A percentile compares a stretch with the other conserved stretches of the same genome.
Evolutionary conservation across 2,113 vertebrate species (phyloP).

Genomic region (Sclerurus mexicanus): DNA sequence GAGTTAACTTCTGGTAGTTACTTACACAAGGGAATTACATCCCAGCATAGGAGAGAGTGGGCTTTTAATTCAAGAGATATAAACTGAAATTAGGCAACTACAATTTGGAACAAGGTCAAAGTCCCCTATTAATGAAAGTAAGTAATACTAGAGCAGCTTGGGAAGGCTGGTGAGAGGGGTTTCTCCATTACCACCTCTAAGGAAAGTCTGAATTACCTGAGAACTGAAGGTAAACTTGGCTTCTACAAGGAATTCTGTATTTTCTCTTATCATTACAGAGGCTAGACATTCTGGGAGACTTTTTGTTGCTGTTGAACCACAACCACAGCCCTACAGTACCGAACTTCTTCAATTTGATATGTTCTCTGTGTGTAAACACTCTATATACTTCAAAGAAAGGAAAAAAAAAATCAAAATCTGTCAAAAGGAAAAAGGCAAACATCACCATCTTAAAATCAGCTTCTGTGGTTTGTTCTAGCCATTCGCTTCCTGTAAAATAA

Average conservation of each 20-base stretch:
- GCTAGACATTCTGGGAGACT: neutral
- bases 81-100: neutral
- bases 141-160: neutral
- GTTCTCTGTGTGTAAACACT: neutral
- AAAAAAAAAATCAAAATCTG: neutral
- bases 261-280: neutral
- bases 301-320: neutral
- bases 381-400: neutral
- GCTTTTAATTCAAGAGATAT: neutral
- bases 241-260: neutral
- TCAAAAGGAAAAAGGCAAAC: neutral
- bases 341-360: neutral
- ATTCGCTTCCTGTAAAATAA: neutral
- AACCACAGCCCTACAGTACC: neutral
- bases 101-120: neutral
- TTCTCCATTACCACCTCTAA: neutral
- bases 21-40: neutral
- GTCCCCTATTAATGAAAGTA: neutral
- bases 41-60: neutral
- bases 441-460: neutral
- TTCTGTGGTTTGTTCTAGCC: neutral
- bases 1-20: neutral
- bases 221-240: neutral
- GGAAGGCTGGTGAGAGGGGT: neutral
- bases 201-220: neutral